phyloP scores from a whole-genome alignment of 2,888 invertebrate species.

The Drosophila setosimentum region DNA sequence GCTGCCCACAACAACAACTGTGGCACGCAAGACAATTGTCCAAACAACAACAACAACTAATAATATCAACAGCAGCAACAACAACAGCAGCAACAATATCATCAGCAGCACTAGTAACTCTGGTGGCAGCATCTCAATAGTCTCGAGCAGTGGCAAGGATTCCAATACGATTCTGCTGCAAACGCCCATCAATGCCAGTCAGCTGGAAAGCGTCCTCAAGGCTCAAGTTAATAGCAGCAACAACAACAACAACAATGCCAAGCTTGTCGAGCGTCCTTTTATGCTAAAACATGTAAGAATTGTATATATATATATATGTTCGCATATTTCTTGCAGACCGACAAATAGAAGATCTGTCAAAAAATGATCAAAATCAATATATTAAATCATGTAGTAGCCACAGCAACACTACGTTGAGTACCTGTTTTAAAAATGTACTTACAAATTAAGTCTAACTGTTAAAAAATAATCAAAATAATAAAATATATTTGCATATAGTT shows the following conservation, averaged over 20 bases:
- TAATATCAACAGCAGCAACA: constrained; percentile 66
- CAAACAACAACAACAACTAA: constrained; percentile 72
- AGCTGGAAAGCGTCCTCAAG: constrained; percentile 83
- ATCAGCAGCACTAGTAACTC: constrained; percentile 27
- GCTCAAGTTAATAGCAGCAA: constrained; percentile 49
- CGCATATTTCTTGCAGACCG: neutral
- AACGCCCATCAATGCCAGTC: constrained; percentile 84
- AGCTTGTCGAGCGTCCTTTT: constrained; percentile 77
- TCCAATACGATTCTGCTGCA: constrained; percentile 83
- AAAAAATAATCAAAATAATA: too few species aligned
- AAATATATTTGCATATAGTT: too few species aligned
- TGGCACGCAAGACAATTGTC: constrained; percentile 82
- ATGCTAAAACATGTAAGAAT: constrained; percentile 81
- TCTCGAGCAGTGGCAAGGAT: constrained; percentile 64
- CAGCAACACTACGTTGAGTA: neutral
- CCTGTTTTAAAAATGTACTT: neutral
- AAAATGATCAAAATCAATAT: neutral
- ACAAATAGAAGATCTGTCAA: neutral
- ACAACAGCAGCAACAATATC: constrained; percentile 19
- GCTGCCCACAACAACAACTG: constrained; percentile 82
- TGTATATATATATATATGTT: neutral
- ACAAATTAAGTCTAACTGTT: too few species aligned
- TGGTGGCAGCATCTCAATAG: constrained; percentile 58
- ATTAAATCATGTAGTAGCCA: neutral
- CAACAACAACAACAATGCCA: constrained; percentile 40